These are phyloP conservation scores for Coptodon bakossiorum DNA, from an alignment of 2,113 vertebrate species.

Conservation along the genomic window DNA sequence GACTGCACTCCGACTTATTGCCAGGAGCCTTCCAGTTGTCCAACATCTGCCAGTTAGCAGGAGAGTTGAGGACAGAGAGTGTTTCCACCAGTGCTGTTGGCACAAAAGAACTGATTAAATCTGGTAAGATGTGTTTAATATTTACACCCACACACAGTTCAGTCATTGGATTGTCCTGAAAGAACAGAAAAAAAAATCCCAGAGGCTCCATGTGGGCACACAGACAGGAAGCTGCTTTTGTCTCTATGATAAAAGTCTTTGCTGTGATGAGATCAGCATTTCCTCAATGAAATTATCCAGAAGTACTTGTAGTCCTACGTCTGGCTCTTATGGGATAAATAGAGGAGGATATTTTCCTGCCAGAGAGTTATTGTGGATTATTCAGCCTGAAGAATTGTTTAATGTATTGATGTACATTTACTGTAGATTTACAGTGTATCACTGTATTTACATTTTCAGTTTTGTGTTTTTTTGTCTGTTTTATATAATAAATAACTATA, in stretches of 20 bases:
- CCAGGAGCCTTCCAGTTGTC: slow-evolving; percentile 60
- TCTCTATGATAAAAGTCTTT: background rate
- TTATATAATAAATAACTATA: background rate
- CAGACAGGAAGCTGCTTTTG: background rate
- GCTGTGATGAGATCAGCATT: background rate
- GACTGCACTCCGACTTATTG: slow-evolving; percentile 12
- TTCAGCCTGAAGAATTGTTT: background rate
- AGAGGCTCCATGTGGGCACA: background rate
- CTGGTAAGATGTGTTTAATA: background rate
- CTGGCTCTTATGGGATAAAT: background rate
- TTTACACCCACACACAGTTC: background rate
- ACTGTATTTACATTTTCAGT: background rate
- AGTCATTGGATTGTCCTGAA: background rate
- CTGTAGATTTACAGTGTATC: accelerated
- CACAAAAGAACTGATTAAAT: background rate
- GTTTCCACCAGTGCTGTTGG: slow-evolving; percentile 59
- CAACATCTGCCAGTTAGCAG: slow-evolving; percentile 60
- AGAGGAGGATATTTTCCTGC: background rate
- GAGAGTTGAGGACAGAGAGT: slow-evolving; percentile 63
- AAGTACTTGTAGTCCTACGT: background rate
- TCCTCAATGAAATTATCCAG: background rate
- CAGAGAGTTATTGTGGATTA: background rate
- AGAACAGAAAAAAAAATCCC: background rate
- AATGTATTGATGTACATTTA: background rate
- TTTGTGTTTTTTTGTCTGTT: background rate